Conservation (phyloP, 1,140 invertebrate genomes). For the Pachyrhynchus sulphureomaculatus region DNA sequence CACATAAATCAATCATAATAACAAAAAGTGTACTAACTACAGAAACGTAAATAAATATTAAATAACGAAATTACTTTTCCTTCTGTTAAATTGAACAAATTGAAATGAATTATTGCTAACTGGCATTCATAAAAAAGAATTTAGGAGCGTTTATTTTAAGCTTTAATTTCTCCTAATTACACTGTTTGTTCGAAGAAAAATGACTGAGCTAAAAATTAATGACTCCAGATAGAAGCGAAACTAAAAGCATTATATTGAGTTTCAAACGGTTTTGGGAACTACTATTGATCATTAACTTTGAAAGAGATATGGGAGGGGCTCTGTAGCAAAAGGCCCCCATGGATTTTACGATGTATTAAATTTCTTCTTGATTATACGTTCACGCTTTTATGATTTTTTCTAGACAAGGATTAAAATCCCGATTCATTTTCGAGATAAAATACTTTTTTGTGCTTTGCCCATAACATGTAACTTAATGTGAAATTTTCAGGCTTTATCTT, state of each 20-base stretch:
- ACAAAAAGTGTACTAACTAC: too few relatives aligned
- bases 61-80: too few relatives aligned
- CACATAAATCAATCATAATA: too few relatives aligned
- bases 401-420: slow-evolving; percentile 38
- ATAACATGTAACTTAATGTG: slow-evolving; percentile 29
- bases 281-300: slow-evolving; percentile 38
- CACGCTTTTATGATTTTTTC: slow-evolving; percentile 39
- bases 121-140: too few relatives aligned
- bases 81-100: too few relatives aligned
- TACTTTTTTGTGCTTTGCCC: slow-evolving; percentile 31
- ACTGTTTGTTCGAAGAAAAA: slow-evolving; percentile 34
- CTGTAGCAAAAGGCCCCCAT: slow-evolving; percentile 28
- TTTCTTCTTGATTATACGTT: slow-evolving; percentile 41
- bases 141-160: not conserved
- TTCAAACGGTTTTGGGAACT: slow-evolving; percentile 35
- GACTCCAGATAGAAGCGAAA: slow-evolving; percentile 27
- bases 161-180: slow-evolving; percentile 30
- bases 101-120: too few relatives aligned
- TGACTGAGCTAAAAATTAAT: slow-evolving; percentile 35
- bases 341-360: slow-evolving; percentile 40
- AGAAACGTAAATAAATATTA: too few relatives aligned
- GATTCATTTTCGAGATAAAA: slow-evolving; percentile 40
- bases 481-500: slow-evolving; percentile 33
- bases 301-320: slow-evolving; percentile 40
- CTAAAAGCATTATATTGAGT: slow-evolving; percentile 34